A percentile compares a stretch with the other conserved stretches of the same genome.
These are phyloP conservation scores for Nothobranchius kuhntae DNA, from an alignment of 2,113 vertebrate genomes.

Conservation along the genomic window DNA sequence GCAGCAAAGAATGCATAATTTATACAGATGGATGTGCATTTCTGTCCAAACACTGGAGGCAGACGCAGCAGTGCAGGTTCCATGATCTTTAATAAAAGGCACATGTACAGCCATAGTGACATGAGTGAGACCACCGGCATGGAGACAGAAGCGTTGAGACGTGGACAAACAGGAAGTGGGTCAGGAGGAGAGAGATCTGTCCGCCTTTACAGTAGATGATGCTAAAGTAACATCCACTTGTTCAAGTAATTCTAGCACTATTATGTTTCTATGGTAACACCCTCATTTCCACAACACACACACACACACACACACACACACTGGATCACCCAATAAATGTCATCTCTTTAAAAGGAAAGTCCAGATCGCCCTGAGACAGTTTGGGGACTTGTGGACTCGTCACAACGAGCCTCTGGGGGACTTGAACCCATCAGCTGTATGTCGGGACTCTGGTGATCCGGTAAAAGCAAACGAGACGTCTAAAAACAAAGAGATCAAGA, in stretches of 20 bases:
- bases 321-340: slow-evolving; percentile 6
- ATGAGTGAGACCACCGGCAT: slow-evolving; percentile 78
- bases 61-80: slow-evolving; percentile 57
- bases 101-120: slow-evolving; percentile 81
- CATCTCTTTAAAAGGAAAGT: slow-evolving; percentile 26
- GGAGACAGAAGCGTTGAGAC: slow-evolving; percentile 75
- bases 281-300: background rate
- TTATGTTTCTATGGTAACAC: slow-evolving; percentile 47
- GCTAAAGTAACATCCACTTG: slow-evolving; percentile 62
- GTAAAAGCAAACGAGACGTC: slow-evolving; percentile 3
- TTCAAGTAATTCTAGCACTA: slow-evolving; percentile 76
- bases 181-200: slow-evolving; percentile 74
- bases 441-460: slow-evolving; percentile 7
- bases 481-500: background rate
- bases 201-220: slow-evolving; percentile 74
- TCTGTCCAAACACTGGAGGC: slow-evolving; percentile 12
- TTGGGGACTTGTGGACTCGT: background rate
- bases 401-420: background rate
- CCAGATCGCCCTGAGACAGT: slow-evolving; percentile 17
- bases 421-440: background rate
- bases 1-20: slow-evolving; percentile 42
- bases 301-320: background rate
- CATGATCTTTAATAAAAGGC: slow-evolving; percentile 81
- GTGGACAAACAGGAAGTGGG: slow-evolving; percentile 73
- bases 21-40: slow-evolving; percentile 18